Percentiles rank a stretch among this genome's conserved stretches.
Evolutionary conservation across 2,113 vertebrate species (phyloP).

Genomic region (Romanogobio albipinnatus): DNA sequence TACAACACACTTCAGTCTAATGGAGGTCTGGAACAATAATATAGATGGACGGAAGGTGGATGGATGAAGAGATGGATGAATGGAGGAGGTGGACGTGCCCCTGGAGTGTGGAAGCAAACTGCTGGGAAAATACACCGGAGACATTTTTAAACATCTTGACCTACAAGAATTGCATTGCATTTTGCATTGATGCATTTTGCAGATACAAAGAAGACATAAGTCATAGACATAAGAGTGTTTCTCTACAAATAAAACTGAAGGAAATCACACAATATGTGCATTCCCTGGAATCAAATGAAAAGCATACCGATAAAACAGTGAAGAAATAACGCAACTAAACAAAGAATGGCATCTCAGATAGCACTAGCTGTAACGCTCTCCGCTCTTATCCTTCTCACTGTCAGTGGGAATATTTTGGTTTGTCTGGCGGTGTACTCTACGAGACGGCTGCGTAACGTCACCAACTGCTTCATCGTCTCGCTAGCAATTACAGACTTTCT

Average conservation of each 20-base stretch:
- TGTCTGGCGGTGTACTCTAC: slow-evolving; percentile 88
- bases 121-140: not conserved
- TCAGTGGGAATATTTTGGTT: slow-evolving; percentile 89
- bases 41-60: not conserved
- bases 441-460: slow-evolving; percentile 87
- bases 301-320: not conserved
- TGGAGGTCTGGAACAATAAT: not conserved
- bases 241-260: not conserved
- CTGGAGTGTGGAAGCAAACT: not conserved
- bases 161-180: not conserved
- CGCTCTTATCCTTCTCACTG: slow-evolving; percentile 82
- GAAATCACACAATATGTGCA: not conserved
- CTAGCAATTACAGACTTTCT: slow-evolving; percentile 91
- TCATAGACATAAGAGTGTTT: not conserved
- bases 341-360: slow-evolving; percentile 68
- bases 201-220: not conserved
- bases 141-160: not conserved
- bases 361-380: slow-evolving; percentile 74
- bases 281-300: not conserved
- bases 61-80: not conserved
- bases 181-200: slow-evolving; percentile 1
- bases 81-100: not conserved
- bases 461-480: slow-evolving; percentile 94
- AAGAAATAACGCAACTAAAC: not conserved
- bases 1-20: slow-evolving; percentile 23